A percentile compares a stretch with the other conserved stretches of the same genome.
Evolutionary conservation across 2,797 vertebrate genomes (phyloP).

Genomic region (Danionella dracula): DNA sequence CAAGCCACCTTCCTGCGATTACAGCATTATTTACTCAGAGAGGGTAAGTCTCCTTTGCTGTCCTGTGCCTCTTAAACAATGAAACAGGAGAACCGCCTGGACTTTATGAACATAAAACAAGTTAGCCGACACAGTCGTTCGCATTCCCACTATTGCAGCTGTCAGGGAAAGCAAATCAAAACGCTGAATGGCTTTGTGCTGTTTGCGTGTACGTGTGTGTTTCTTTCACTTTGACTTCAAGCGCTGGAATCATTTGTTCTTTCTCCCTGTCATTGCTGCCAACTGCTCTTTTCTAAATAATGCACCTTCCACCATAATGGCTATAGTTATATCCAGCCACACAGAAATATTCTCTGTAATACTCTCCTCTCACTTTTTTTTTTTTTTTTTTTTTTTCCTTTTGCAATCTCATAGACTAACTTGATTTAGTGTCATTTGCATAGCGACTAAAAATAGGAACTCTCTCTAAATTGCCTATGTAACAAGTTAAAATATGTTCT

Average conservation of each 20-base stretch:
- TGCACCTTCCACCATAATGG: constrained; percentile 43
- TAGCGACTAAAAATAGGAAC: constrained; percentile 23
- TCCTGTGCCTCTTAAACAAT: constrained; percentile 46
- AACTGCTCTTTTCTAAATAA: constrained; percentile 45
- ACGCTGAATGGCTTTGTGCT: constrained; percentile 37
- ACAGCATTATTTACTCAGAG: constrained; percentile 45
- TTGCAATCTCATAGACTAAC: constrained; percentile 29
- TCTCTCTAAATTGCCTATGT: constrained; percentile 13
- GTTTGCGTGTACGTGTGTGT: background rate
- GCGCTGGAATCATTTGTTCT: constrained; percentile 35
- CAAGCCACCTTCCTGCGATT: constrained; percentile 38
- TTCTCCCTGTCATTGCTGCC: constrained; percentile 32
- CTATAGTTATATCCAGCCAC: constrained; percentile 34
- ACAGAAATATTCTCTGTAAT: constrained; percentile 10
- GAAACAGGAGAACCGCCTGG: constrained; percentile 39
- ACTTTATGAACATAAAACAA: constrained; percentile 52
- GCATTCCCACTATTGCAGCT: constrained; percentile 44
- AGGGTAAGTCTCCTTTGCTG: constrained; percentile 43
- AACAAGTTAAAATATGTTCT: constrained; percentile 28
- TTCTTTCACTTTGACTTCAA: constrained; percentile 19
- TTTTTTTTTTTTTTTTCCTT: constrained; percentile 2
- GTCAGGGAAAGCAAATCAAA: constrained; percentile 50
- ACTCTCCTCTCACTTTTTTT: background rate
- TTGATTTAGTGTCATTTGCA: constrained; percentile 28
- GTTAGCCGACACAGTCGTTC: constrained; percentile 43